Conservation (phyloP, 2,113 vertebrate genomes). For the Sakesphorus luctuosus region DNA sequence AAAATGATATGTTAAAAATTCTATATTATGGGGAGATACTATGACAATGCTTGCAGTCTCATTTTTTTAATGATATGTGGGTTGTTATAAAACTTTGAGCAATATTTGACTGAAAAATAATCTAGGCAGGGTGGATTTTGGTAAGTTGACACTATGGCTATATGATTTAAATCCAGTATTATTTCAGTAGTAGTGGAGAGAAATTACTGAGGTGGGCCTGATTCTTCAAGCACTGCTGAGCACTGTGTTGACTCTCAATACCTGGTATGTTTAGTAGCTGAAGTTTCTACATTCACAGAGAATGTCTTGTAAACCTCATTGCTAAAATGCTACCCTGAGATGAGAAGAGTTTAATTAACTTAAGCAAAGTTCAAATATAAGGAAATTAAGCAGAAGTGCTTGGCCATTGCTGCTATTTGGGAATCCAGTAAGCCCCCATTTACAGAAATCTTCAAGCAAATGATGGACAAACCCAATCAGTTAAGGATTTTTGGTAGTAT, state of each 20-base stretch:
- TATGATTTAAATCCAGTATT: background rate
- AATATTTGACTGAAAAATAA: background rate
- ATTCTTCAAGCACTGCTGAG: background rate
- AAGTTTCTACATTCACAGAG: background rate
- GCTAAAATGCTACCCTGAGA: background rate
- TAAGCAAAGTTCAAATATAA: slow-evolving; percentile 24
- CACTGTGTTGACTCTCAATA: background rate
- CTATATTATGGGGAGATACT: background rate
- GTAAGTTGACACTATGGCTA: background rate
- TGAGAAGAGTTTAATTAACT: background rate
- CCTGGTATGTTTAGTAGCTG: background rate
- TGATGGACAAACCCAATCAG: background rate
- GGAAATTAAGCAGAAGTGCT: background rate
- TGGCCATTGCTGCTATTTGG: background rate
- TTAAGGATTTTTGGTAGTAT: background rate
- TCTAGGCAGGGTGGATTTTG: background rate
- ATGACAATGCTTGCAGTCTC: background rate
- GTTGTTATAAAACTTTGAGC: background rate
- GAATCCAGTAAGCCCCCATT: background rate
- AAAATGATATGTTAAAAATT: background rate
- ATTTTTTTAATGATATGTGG: background rate
- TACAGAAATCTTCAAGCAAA: slow-evolving; percentile 6
- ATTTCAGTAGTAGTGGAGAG: background rate
- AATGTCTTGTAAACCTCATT: background rate
- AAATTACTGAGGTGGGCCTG: background rate